Evolutionary conservation across 1,140 invertebrate genomes (phyloP).

Genomic region (Polypedilum pembai): DNA sequence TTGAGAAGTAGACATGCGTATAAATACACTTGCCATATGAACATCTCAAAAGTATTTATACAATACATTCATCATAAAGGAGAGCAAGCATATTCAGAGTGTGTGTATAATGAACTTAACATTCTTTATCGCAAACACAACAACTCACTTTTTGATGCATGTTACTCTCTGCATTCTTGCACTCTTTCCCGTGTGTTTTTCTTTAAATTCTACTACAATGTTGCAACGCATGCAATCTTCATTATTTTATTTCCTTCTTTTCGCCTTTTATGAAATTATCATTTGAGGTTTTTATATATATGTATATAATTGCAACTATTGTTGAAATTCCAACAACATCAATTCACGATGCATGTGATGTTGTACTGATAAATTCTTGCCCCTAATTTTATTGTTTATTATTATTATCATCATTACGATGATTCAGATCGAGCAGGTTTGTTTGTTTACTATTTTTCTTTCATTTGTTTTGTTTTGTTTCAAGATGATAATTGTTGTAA

Average conservation of each 20-base stretch:
- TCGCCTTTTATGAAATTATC: neutral
- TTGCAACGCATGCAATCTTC: constrained; percentile 4
- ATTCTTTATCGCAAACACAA: neutral
- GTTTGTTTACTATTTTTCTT: constrained; percentile 13
- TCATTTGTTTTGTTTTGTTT: neutral
- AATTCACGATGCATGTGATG: neutral
- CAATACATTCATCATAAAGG: neutral
- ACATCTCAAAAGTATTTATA: neutral
- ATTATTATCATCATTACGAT: neutral
- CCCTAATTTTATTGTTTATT: too few relatives aligned
- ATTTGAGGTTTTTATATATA: neutral
- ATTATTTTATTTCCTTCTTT: constrained; percentile 13
- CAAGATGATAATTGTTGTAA: constrained; percentile 13
- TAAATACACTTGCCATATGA: constrained; percentile 8
- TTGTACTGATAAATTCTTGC: neutral
- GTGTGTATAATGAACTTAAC: neutral
- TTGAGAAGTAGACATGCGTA: neutral
- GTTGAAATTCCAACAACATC: neutral
- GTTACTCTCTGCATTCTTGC: neutral
- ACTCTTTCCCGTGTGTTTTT: neutral
- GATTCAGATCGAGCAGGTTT: neutral
- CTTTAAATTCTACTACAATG: neutral
- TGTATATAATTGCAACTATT: neutral
- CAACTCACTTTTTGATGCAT: neutral
- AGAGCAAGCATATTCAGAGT: neutral